Conservation (phyloP, 2,797 vertebrate species). For the Chaetophractus vellerosus region DNA sequence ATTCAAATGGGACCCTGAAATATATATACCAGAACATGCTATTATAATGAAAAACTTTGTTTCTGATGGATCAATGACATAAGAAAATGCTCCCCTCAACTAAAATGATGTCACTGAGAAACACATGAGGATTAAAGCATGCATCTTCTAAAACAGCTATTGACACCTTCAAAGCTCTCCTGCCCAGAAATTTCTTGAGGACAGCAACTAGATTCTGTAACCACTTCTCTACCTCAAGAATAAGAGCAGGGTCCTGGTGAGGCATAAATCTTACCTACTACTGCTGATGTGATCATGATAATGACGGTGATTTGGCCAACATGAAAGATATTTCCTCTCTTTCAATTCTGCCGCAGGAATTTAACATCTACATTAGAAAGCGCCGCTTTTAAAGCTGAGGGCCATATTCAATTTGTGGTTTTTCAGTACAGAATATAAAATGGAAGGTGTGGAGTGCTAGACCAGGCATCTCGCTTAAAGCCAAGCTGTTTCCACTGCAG, state of each 20-base stretch:
- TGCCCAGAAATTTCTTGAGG: neutral
- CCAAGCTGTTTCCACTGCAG: constrained; percentile 17
- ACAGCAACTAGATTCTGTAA: neutral
- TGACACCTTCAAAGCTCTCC: neutral
- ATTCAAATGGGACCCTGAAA: neutral
- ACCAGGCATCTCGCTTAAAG: neutral
- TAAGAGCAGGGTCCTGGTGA: neutral
- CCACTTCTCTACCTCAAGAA: neutral
- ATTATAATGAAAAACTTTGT: neutral
- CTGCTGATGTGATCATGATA: neutral
- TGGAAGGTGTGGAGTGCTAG: neutral
- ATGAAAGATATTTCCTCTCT: neutral
- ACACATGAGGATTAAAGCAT: neutral
- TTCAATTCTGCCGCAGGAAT: constrained; percentile 9
- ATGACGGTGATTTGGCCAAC: neutral
- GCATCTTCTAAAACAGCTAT: neutral
- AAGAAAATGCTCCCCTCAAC: constrained; percentile 62
- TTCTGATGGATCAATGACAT: constrained; percentile 57
- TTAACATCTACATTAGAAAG: neutral
- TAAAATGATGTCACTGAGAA: neutral
- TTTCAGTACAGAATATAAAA: constrained; percentile 13
- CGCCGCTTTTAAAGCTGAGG: neutral
- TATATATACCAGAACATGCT: neutral
- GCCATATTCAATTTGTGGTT: neutral
- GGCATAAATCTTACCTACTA: neutral